phyloP scores from a whole-genome alignment of 2,888 invertebrate genomes.

The Ophion slaviceki region DNA sequence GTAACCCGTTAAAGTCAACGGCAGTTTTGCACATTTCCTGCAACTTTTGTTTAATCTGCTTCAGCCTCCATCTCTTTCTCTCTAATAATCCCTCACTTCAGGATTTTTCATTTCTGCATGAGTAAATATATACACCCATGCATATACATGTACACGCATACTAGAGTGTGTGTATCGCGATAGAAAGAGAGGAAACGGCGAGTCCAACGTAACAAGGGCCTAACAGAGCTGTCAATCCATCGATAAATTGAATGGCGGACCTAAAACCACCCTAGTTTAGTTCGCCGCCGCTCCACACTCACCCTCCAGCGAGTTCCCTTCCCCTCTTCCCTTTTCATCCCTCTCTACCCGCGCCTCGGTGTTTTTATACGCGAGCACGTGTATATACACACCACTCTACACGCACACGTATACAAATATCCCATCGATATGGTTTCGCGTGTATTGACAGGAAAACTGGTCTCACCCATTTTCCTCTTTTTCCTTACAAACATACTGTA shows the following conservation, averaged over 20 bases:
- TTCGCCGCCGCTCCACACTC: conserved; percentile 72
- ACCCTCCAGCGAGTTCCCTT: neutral
- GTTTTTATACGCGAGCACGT: conserved; percentile 30
- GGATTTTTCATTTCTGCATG: neutral
- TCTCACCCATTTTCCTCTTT: conserved; percentile 48
- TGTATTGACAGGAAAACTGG: conserved; percentile 51
- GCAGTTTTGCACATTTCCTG: too few species aligned
- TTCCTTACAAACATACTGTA: neutral
- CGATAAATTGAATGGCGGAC: conserved; percentile 82
- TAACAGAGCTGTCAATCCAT: conserved; percentile 83
- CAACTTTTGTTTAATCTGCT: too few species aligned
- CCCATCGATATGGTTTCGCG: conserved; percentile 69
- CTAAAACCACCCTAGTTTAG: conserved; percentile 80
- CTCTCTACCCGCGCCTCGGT: conserved; percentile 18
- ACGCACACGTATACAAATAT: conserved; percentile 62
- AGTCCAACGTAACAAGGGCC: conserved; percentile 79
- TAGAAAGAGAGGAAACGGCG: conserved; percentile 68
- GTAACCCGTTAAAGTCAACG: too few species aligned
- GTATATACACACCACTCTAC: conserved; percentile 1
- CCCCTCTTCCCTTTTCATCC: conserved; percentile 15
- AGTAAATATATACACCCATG: too few species aligned
- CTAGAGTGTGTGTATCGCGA: neutral
- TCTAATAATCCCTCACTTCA: too few species aligned
- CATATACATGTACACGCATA: too few species aligned
- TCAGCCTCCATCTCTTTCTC: too few species aligned